phyloP scores from a whole-genome alignment of 2,113 vertebrate genomes.

The Peromyscus leucopus region DNA sequence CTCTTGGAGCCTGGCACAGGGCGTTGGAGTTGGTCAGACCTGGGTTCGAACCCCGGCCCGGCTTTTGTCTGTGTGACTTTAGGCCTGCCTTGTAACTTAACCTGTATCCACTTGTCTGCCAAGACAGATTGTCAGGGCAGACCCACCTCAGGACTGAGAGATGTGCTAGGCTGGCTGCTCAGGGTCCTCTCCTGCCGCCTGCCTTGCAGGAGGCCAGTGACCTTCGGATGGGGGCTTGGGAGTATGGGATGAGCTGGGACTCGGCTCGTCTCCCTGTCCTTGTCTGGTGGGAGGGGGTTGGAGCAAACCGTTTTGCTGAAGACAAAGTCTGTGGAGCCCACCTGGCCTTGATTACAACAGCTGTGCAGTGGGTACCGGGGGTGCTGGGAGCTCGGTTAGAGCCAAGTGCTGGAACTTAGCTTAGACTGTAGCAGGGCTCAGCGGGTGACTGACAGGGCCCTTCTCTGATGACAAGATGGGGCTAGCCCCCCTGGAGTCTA shows the following conservation, averaged over 20 bases:
- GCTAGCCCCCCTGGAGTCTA: constrained; percentile 1
- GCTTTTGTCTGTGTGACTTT: constrained; percentile 6
- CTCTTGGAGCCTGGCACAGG: neutral
- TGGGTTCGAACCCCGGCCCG: neutral
- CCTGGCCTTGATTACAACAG: neutral
- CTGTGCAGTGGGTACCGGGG: neutral
- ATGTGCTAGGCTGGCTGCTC: neutral
- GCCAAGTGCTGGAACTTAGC: neutral
- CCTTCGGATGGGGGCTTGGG: neutral
- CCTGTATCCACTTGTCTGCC: neutral
- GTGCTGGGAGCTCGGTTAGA: neutral
- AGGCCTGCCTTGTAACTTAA: neutral
- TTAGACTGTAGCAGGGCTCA: neutral
- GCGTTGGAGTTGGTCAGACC: neutral
- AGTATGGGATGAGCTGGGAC: neutral
- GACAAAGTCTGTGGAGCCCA: neutral
- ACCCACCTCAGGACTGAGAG: neutral
- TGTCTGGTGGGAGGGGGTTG: neutral
- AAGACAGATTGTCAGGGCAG: neutral
- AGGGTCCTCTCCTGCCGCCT: neutral
- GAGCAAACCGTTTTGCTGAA: neutral
- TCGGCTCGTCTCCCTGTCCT: neutral
- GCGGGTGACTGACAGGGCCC: neutral
- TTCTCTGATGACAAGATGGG: neutral
- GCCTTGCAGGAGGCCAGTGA: neutral